Evolutionary conservation across 2,888 invertebrate genomes (phyloP).

Genomic region (Papilio elwesi): DNA sequence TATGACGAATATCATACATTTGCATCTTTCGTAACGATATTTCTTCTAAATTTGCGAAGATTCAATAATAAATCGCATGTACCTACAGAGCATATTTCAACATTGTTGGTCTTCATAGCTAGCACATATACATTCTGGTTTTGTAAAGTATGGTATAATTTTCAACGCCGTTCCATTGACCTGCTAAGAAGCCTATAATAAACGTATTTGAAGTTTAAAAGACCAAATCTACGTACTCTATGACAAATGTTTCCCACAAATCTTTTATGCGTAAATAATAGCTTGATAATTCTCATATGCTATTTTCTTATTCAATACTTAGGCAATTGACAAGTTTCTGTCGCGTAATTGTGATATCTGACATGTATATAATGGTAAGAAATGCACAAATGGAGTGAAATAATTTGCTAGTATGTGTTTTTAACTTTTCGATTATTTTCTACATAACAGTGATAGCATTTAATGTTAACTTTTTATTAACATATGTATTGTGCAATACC

Average conservation of each 20-base stretch:
- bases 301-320: background rate
- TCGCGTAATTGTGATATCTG: background rate
- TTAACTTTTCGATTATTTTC: no score
- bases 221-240: background rate
- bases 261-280: background rate
- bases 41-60: background rate
- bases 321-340: background rate
- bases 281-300: background rate
- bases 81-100: background rate
- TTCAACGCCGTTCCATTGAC: background rate
- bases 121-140: no score
- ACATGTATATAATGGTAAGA: background rate
- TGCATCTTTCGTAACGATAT: slow-evolving; percentile 13
- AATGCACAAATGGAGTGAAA: no score
- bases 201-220: slow-evolving; percentile 4
- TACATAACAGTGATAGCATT: no score
- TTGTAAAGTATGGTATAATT: background rate
- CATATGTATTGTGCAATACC: background rate
- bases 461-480: no score
- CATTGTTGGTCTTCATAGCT: background rate
- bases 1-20: slow-evolving; percentile 31
- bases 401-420: no score
- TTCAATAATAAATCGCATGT: background rate
- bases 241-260: background rate
- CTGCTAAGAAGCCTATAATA: background rate